Base-by-base conservation (phyloP, 1,140 invertebrate genomes). In the Homalodisca vitripennis region DNA sequence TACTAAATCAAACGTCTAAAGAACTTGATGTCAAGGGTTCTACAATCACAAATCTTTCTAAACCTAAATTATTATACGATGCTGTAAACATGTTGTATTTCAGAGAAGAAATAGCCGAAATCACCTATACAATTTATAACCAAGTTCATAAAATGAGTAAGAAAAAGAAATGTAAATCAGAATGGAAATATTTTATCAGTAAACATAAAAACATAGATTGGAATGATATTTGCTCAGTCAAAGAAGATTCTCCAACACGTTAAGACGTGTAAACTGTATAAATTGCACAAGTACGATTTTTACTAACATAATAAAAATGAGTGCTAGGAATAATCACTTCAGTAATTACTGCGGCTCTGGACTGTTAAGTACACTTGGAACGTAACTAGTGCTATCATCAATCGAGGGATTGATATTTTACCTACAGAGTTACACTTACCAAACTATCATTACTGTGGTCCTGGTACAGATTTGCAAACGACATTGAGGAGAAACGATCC, bases 341-440 rank as follows among this genome's bases (percentile, higher is more conserved):
- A 60, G 55, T 60, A 6, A 2, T 27, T 24, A 10, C 29, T 6
- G 55, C 2, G 55, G 55, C 22, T 60, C 26, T 10, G 55, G 55
- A 26, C 29, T 27, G n/a, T 14, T 60, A 60, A 24, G 55, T 27
- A 27, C 3, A 6, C 2, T 27, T 60, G 24, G 3, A 27, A 26
- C 14, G 24, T n/a, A 22, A 26, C 48, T 14, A 24, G 48, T n/a
- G 20, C 3, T n/a, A 20, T 60, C 29, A 6, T 60, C 6, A 60
- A 60, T 60, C 22, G 27, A 27, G 27, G 78, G n/a, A 81, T 82
- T 22, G 77, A 83, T 74, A 77, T 76, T 34, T 66, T 83, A 27
- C 80, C 80, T 1, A 55, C 80, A 32, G 81, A 84, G 76, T 41
- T 81, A 51, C 78, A 84, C 74, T 65, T 83, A 30, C 80, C 80